phyloP scores from a whole-genome alignment of 2,888 invertebrate species.

The Craniophora ligustri region DNA sequence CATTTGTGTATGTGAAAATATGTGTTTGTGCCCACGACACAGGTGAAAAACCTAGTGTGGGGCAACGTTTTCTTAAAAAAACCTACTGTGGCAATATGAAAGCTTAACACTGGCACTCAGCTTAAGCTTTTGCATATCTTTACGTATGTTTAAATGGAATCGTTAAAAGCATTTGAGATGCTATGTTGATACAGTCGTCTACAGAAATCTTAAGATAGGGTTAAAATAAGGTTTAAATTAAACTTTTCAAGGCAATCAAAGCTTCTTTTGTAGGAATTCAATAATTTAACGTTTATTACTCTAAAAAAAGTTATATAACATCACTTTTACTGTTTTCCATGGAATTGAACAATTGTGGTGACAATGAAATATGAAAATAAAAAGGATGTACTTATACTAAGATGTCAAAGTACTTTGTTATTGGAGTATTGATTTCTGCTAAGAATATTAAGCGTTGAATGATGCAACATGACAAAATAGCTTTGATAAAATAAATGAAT shows the following conservation, averaged over 20 bases:
- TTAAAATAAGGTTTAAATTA: not conserved
- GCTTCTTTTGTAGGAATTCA: not conserved
- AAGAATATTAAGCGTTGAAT: conserved; percentile 30
- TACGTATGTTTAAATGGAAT: conserved; percentile 52
- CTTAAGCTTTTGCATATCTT: conserved; percentile 54
- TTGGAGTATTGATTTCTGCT: conserved; percentile 15
- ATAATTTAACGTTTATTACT: not conserved
- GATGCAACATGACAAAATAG: conserved; percentile 12
- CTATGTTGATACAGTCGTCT: conserved; percentile 25
- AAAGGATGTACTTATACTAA: too few species aligned
- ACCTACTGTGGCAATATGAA: conserved; percentile 51
- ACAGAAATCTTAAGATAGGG: not conserved
- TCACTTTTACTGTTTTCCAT: too few species aligned
- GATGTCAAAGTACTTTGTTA: conserved; percentile 10
- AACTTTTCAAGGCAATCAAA: not conserved
- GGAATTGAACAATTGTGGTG: too few species aligned
- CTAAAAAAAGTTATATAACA: too few species aligned
- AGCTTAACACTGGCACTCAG: conserved; percentile 46
- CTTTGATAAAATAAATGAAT: conserved; percentile 33
- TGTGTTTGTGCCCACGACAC: too few species aligned
- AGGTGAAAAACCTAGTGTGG: too few species aligned
- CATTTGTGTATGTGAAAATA: too few species aligned
- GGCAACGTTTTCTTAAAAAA: too few species aligned
- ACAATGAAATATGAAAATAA: too few species aligned
- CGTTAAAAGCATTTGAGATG: conserved; percentile 55